Evolutionary conservation across 2,888 invertebrate species (phyloP), one percentile per base, ranked within the genome.

Genomic region (Agapostemon virescens): DNA sequence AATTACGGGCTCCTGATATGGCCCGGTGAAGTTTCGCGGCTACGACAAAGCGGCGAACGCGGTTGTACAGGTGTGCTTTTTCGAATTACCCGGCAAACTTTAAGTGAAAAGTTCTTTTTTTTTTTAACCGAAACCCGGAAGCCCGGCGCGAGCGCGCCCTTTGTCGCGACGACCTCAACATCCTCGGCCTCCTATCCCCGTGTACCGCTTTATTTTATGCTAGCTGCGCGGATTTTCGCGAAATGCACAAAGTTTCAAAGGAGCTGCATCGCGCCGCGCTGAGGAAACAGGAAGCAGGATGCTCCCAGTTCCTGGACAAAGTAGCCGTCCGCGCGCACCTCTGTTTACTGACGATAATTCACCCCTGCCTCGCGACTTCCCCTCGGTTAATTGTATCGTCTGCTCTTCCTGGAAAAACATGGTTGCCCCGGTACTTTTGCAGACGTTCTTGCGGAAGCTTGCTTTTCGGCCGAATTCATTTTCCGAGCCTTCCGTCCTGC

Each of bases 51-150:
- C 38, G n/a, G 36, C n/a, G 55, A 23, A 17, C 55, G 38, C 79
- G 63, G 74, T 55, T 79, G 52, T 45, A 40, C 69, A 71, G 69
- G 75, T 26, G 58, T 36, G 67, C 58, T 67, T 61, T 63, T 52
- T 71, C 80, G 81, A 79, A 79, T 81, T 74, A 81, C 26, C 55
- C 61, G 70, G 42, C 42, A 23, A 81, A 79, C 79, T 81, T 81
- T 69, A 68, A 74, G 71, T 68, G 79, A 81, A 81, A 79, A 79
- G 63, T 79, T 80, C 49, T 69, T 36, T 69, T 66, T 74, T 23
- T 72, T 23, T n/a, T n/a, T n/a, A n/a, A 11, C 71, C 26, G 26
- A 15, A 17, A 30, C 15, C 26, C 40, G 36, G 52, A 42, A 26
- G 42, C 30, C 3, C 15, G 26, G n/a, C 61, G 42, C 69, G 33